phyloP scores from a whole-genome alignment of 2,113 vertebrate species.

The Dicerorhinus sumatrensis region DNA sequence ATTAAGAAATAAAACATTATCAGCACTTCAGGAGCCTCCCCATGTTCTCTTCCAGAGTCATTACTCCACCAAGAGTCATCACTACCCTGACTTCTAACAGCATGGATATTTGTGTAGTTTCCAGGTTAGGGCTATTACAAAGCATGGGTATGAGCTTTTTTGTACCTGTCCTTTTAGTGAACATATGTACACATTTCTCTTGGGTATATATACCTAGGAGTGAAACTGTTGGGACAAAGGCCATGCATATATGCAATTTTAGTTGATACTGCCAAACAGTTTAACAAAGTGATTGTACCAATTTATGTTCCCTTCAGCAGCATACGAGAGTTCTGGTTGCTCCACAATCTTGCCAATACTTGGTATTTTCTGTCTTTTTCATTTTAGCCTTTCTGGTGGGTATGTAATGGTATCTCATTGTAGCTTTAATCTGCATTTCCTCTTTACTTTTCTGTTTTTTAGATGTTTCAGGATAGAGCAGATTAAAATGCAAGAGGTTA shows the following conservation, averaged over 20 bases:
- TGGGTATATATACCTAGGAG: neutral
- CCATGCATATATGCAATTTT: neutral
- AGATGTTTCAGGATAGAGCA: neutral
- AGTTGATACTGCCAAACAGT: neutral
- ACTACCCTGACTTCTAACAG: neutral
- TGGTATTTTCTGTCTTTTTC: neutral
- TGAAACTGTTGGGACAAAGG: neutral
- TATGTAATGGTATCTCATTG: neutral
- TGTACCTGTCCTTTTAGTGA: neutral
- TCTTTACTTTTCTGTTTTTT: neutral
- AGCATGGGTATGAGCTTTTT: neutral
- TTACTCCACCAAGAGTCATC: neutral
- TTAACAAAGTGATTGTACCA: neutral
- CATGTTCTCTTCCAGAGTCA: neutral
- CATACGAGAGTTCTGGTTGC: neutral
- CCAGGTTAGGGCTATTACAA: neutral
- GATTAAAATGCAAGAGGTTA: conserved; percentile 1
- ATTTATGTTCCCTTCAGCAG: neutral
- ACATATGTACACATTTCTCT: neutral
- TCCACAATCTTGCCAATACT: neutral
- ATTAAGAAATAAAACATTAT: conserved; percentile 24
- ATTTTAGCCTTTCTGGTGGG: neutral
- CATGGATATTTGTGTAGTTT: neutral
- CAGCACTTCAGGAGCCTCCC: neutral
- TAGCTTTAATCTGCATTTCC: conserved; percentile 40